phyloP scores from a whole-genome alignment of 35 echinoderm and acorn worm genomes.

The Strongylocentrotus purpuratus region DNA sequence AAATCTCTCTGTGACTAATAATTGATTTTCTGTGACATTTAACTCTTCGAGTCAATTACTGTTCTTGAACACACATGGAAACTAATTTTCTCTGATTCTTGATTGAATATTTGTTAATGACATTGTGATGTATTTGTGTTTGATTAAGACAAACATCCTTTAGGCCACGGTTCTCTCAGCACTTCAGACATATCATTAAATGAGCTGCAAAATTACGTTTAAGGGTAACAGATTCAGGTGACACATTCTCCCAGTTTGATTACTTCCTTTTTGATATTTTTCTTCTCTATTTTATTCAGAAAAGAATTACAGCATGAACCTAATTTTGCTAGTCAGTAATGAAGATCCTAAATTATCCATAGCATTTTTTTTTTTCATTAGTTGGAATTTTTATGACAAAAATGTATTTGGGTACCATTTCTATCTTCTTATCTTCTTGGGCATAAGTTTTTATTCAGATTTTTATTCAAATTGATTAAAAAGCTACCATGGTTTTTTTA shows the following conservation, averaged over 20 bases:
- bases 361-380: not conserved
- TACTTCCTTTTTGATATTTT: too few relatives aligned
- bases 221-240: not conserved
- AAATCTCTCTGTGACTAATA: too few relatives aligned
- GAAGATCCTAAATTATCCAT: not conserved
- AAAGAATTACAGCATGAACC: not conserved
- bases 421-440: too few relatives aligned
- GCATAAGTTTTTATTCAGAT: too few relatives aligned
- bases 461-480: too few relatives aligned
- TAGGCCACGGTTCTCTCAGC: not conserved
- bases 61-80: not conserved
- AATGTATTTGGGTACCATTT: too few relatives aligned
- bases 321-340: not conserved
- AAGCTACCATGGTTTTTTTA: too few relatives aligned
- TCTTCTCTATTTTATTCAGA: not conserved
- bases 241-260: not conserved
- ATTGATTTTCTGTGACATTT: too few relatives aligned
- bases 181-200: not conserved
- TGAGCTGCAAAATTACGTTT: not conserved
- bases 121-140: constrained; percentile 4
- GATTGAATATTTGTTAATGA: not conserved
- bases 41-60: too few relatives aligned
- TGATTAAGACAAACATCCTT: not conserved
- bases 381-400: not conserved
- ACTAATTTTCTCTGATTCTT: not conserved